Conservation (phyloP, 2,797 vertebrate species). For the Phrynocephalus guinanensis region DNA sequence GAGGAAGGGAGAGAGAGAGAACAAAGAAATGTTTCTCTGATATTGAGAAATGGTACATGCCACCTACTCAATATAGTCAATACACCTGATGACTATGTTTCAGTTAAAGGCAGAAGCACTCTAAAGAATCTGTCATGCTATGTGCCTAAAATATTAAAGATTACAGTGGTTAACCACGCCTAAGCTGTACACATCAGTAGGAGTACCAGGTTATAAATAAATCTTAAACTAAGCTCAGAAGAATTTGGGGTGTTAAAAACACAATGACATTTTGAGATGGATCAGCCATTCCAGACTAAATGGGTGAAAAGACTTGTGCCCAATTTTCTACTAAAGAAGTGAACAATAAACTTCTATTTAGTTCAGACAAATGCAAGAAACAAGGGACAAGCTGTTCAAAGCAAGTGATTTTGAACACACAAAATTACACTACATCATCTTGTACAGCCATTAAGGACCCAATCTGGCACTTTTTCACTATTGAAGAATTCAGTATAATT, state of each 20-base stretch:
- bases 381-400: slow-evolving; percentile 5
- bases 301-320: not conserved
- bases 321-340: not conserved
- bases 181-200: slow-evolving; percentile 21
- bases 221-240: not conserved
- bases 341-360: not conserved
- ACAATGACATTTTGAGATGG: not conserved
- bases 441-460: not conserved
- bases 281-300: not conserved
- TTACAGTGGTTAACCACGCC: not conserved
- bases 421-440: not conserved
- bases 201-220: slow-evolving; percentile 13
- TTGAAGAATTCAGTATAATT: not conserved
- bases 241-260: not conserved
- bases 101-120: slow-evolving; percentile 4
- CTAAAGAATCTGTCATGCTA: not conserved
- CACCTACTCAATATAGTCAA: slow-evolving; percentile 1
- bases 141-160: not conserved
- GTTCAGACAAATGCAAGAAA: slow-evolving; percentile 26
- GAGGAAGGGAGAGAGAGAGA: slow-evolving; percentile 38
- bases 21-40: slow-evolving; percentile 32
- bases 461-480: not conserved
- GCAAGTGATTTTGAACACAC: not conserved
- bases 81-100: not conserved
- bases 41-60: slow-evolving; percentile 38